Percentiles rank a stretch among this genome's conserved stretches.
These are phyloP conservation scores for Hydroisotoma schaefferi DNA, from an alignment of 2,888 invertebrate species.

Conservation along the genomic window DNA sequence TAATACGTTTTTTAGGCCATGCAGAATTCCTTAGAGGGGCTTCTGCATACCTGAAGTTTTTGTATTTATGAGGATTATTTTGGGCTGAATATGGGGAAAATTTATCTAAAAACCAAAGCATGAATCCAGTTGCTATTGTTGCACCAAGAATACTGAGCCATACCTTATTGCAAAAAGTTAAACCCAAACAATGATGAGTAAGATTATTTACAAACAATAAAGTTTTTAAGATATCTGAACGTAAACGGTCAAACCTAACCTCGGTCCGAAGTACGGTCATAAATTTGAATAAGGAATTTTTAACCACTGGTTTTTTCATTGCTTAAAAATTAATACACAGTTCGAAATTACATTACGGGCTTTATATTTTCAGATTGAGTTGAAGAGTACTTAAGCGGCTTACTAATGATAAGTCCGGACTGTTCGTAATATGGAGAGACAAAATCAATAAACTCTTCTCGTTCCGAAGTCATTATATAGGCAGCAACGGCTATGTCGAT, in stretches of 20 bases:
- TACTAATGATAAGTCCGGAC: constrained; percentile 80
- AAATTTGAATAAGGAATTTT: constrained; percentile 84
- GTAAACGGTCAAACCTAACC: constrained; percentile 67
- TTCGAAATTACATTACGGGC: neutral
- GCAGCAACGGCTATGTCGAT: constrained; percentile 79
- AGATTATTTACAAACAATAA: neutral
- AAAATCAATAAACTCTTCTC: constrained; percentile 75
- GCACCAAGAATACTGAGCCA: constrained; percentile 68
- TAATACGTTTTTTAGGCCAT: neutral
- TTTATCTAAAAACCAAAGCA: constrained; percentile 84
- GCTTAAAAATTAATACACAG: constrained; percentile 56
- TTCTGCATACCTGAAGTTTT: constrained; percentile 38
- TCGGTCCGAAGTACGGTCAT: constrained; percentile 84
- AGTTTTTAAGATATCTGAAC: neutral
- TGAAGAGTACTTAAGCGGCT: neutral
- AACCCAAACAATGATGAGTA: neutral
- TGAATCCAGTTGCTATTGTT: constrained; percentile 72
- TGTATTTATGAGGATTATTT: constrained; percentile 60
- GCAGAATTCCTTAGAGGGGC: no score
- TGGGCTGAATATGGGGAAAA: constrained; percentile 84
- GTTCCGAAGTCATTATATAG: constrained; percentile 82
- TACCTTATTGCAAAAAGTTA: constrained; percentile 24
- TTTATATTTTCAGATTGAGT: neutral
- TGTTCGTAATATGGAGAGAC: constrained; percentile 88
- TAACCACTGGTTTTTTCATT: constrained; percentile 74